These are phyloP conservation scores for Cariama cristata DNA, from an alignment of 2,113 vertebrate species.

Conservation along the genomic window DNA sequence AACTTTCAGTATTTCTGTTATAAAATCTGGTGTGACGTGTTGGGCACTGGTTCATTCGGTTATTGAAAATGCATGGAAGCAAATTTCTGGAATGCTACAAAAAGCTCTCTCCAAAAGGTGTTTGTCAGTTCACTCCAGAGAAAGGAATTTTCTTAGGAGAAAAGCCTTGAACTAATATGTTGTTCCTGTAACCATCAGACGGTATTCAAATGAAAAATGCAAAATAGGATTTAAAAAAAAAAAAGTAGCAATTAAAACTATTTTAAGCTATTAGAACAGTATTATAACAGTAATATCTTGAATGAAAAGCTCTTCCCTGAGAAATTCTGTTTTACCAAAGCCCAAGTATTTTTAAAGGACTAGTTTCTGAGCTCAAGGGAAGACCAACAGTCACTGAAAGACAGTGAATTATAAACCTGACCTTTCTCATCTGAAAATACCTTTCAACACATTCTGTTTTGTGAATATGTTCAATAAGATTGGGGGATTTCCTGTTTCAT, in stretches of 20 bases:
- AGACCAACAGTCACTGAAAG: not conserved
- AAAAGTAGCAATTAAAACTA: not conserved
- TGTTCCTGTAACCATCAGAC: not conserved
- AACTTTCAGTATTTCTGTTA: not conserved
- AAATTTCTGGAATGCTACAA: not conserved
- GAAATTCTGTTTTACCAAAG: not conserved
- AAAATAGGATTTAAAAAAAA: not conserved
- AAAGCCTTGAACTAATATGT: not conserved
- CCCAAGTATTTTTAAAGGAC: not conserved
- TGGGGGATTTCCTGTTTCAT: slow-evolving; percentile 3
- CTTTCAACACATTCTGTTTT: not conserved
- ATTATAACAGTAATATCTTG: not conserved
- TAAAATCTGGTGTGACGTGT: not conserved
- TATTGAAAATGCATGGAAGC: not conserved
- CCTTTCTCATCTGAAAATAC: slow-evolving; percentile 44
- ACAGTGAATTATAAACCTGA: slow-evolving; percentile 40
- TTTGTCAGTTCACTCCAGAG: not conserved
- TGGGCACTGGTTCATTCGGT: not conserved
- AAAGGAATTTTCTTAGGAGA: not conserved
- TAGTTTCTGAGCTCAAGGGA: not conserved
- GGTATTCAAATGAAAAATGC: not conserved
- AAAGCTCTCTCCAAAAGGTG: not conserved
- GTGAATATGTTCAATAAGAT: slow-evolving; percentile 2
- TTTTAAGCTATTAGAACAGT: not conserved
- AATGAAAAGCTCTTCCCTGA: not conserved